Conservation (phyloP, 2,113 vertebrate species). For the Phyllostomus hastatus region DNA sequence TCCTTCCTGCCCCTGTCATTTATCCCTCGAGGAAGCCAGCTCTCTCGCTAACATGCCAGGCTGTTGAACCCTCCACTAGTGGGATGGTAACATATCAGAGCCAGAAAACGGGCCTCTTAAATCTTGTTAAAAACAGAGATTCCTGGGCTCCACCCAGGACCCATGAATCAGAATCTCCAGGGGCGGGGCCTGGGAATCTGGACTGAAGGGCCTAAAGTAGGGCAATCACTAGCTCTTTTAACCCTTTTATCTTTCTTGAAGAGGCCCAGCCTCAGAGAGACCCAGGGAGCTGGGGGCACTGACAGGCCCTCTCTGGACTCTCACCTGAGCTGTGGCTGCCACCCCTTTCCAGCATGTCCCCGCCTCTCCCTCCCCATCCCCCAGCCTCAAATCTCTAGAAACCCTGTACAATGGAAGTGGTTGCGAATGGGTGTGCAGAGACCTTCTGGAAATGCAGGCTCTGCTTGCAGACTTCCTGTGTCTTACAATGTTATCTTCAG, state of each 20-base stretch:
- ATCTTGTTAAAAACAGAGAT: constrained; percentile 67
- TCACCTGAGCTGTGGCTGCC: background rate
- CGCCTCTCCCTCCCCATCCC: background rate
- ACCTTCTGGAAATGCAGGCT: constrained; percentile 66
- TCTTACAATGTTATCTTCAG: constrained; percentile 78
- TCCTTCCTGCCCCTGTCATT: constrained; percentile 54
- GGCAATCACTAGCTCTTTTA: background rate
- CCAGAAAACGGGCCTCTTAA: constrained; percentile 57
- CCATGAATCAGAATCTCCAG: constrained; percentile 72
- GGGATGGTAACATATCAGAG: background rate
- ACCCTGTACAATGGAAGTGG: constrained; percentile 40
- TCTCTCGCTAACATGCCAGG: background rate
- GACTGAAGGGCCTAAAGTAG: background rate
- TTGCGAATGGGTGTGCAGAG: constrained; percentile 52
- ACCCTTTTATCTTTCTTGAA: background rate
- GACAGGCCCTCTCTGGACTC: background rate
- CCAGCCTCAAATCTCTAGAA: background rate
- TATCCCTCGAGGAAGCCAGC: background rate
- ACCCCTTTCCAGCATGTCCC: background rate
- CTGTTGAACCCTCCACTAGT: background rate
- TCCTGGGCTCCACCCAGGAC: constrained; percentile 65
- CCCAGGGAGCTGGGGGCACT: background rate
- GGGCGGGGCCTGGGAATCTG: constrained; percentile 71
- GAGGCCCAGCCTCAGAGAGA: background rate
- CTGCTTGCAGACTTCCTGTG: constrained; percentile 71